Evolutionary conservation across 2,888 invertebrate species (phyloP), one percentile per base, ranked within the genome.

Genomic region (Hyles lineata): DNA sequence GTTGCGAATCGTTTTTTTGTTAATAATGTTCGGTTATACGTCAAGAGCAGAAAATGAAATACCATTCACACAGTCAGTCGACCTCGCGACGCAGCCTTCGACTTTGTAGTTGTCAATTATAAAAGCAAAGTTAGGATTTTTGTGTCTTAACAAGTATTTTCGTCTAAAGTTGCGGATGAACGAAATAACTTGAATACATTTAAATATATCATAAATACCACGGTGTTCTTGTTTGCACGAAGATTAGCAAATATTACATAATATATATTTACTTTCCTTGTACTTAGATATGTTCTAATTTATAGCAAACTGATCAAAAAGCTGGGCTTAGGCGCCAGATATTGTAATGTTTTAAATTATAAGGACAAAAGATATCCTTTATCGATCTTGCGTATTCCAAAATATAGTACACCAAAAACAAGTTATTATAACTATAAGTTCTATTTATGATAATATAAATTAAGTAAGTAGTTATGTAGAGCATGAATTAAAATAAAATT

Each of bases 81-180:
- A 89, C 92, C 90, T 91, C 89, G 88, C 78, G 75, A 74, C 90
- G 89, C 89, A 89, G 90, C 90, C 89, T 91, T 89, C 90, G 87
- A 87, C 72, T 77, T 76, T 55, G 72, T 63, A 55, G 55, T 17
- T 29, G n/a, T 55, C 55, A 63, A 52, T 71, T 23, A 25, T 61
- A 61, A 74, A 61, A 71, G 67, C 73, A 67, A 73, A 63, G 62
- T 71, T 43, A 11, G 9, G 23, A n/a, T n/a, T 52, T 62, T 50
- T 61, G 19, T 50, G 21, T 21, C 43, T 25, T n/a, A 50, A 35
- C 7, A 55, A 58, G 9, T 55, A 4, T 58, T 70, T 21, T 43
- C n/a, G 11, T 43, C 5, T 63, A 15, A n/a, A 15, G 5, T 52
- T 55, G 43, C 15, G 43, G 43, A 43, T 43, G 43, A 19, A 55